phyloP scores from a whole-genome alignment of 1,140 invertebrate genomes.

The Temnothorax curvispinosus region DNA sequence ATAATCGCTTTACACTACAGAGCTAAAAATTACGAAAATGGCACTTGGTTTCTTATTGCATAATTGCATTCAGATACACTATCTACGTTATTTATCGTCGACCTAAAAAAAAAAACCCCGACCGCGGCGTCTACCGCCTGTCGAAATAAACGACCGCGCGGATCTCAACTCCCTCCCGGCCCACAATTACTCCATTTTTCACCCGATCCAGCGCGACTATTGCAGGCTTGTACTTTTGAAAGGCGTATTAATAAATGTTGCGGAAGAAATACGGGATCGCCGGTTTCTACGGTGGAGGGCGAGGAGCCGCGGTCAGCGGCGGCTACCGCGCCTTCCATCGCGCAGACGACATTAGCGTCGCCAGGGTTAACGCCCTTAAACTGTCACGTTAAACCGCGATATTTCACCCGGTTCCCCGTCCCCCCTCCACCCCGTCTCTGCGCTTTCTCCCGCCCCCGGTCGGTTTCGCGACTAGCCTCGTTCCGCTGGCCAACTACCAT shows the following conservation, averaged over 20 bases:
- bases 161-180: not conserved
- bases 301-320: not conserved
- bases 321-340: constrained; percentile 14
- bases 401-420: constrained; percentile 35
- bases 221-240: constrained; percentile 38
- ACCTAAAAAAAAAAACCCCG: not conserved
- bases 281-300: not conserved
- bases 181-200: constrained; percentile 40
- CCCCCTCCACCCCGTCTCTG: not conserved
- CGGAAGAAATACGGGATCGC: constrained; percentile 36
- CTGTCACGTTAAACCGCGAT: constrained; percentile 60
- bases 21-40: too few species aligned
- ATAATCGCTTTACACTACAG: too few species aligned
- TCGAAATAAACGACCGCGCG: constrained; percentile 11
- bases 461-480: constrained; percentile 49
- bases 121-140: not conserved
- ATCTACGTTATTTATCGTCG: not conserved
- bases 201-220: constrained; percentile 8
- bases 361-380: constrained; percentile 61
- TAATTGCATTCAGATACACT: too few species aligned
- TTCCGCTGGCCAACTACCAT: constrained; percentile 54
- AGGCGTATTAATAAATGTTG: constrained; percentile 52
- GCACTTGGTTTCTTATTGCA: too few species aligned
- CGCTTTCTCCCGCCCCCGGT: not conserved
- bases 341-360: constrained; percentile 49